phyloP scores from a whole-genome alignment of 2,888 invertebrate genomes.

The Lasioglossum zephyrum region DNA sequence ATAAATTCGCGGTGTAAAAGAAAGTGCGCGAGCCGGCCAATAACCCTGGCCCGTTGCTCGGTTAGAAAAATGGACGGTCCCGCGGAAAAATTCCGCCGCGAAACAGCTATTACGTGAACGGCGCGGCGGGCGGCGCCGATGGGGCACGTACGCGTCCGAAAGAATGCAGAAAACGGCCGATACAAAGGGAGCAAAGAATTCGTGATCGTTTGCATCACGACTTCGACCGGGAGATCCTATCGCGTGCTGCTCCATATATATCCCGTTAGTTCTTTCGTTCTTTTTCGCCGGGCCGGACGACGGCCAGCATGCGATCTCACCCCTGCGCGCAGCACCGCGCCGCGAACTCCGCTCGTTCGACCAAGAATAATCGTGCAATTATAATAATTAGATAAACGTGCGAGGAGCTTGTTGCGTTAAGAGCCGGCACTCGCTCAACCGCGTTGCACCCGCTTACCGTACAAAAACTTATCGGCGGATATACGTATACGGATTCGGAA shows the following conservation, averaged over 20 bases:
- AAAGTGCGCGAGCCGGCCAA: not conserved
- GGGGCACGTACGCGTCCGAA: slow-evolving; percentile 44
- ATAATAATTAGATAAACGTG: slow-evolving; percentile 83
- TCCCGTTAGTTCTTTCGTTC: slow-evolving; percentile 63
- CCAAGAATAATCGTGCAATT: slow-evolving; percentile 81
- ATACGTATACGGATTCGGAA: slow-evolving; percentile 20
- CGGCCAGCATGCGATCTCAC: slow-evolving; percentile 63
- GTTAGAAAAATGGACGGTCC: slow-evolving; percentile 58
- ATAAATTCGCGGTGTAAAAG: slow-evolving; percentile 18
- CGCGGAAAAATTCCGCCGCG: slow-evolving; percentile 47
- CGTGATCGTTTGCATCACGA: slow-evolving; percentile 79
- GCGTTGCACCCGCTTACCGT: slow-evolving; percentile 41
- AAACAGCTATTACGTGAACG: slow-evolving; percentile 56
- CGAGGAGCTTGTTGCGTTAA: slow-evolving; percentile 70
- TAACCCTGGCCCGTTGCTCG: slow-evolving; percentile 22
- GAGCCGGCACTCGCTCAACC: slow-evolving; percentile 64
- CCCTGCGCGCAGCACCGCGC: slow-evolving; percentile 38
- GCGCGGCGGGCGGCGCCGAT: not conserved
- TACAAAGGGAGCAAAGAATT: slow-evolving; percentile 73
- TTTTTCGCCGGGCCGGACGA: slow-evolving; percentile 53
- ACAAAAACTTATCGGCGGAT: slow-evolving; percentile 17
- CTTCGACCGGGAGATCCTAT: slow-evolving; percentile 75
- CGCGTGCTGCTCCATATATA: slow-evolving; percentile 75
- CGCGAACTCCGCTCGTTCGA: slow-evolving; percentile 49
- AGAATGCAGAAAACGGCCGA: slow-evolving; percentile 62